Percentiles rank a stretch among this genome's conserved stretches.
Evolutionary conservation across 1,140 invertebrate species (phyloP).

Genomic region (Microplitis demolitor): DNA sequence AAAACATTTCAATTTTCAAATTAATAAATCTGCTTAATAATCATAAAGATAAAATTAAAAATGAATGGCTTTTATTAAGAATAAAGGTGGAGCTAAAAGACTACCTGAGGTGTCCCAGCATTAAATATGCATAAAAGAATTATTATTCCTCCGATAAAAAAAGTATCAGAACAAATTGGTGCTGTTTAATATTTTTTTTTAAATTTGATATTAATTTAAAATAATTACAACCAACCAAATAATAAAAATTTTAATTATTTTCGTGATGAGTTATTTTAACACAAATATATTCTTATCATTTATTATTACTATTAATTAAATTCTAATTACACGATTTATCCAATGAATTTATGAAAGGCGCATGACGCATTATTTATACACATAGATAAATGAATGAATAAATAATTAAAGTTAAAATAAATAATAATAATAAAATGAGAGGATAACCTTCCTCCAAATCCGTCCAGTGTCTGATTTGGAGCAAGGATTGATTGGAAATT

Average conservation of each 20-base stretch:
- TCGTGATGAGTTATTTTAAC: too few species aligned
- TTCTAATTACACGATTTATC: background rate
- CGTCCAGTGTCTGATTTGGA: conserved; percentile 5
- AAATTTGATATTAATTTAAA: background rate
- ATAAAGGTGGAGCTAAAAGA: conserved; percentile 1
- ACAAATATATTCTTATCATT: background rate
- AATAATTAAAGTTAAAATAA: background rate
- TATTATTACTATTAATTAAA: background rate
- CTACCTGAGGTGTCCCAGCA: conserved; percentile 22
- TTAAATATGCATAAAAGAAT: background rate
- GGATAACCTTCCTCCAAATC: conserved; percentile 11
- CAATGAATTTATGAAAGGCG: background rate
- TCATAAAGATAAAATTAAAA: background rate
- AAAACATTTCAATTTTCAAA: background rate
- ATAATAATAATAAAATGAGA: background rate
- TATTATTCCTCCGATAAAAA: background rate
- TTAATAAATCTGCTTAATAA: background rate
- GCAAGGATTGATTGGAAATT: conserved; percentile 7
- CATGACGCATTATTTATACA: conserved; percentile 6
- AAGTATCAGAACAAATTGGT: conserved; percentile 14
- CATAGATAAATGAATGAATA: conserved; percentile 2
- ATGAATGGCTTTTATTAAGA: background rate
- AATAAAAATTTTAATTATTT: too few species aligned
- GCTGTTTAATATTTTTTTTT: conserved; percentile 9
- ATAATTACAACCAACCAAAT: too few species aligned